Conservation (phyloP, 2,888 invertebrate species). For the Pseudanteris insignis region DNA sequence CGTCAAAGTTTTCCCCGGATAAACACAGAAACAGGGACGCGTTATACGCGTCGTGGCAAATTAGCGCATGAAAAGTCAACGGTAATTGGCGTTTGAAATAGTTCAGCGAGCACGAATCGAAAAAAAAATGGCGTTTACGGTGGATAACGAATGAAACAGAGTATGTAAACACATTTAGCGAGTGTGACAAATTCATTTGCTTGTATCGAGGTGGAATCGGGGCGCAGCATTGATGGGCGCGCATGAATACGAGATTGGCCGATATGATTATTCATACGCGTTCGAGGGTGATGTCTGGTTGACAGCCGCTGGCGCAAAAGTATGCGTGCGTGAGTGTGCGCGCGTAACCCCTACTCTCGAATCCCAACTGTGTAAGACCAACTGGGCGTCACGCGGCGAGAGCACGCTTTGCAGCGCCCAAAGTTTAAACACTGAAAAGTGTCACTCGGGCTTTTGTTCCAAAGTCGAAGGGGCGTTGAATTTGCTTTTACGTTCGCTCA, state of each 20-base stretch:
- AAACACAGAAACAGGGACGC: too few species aligned
- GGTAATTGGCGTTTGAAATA: conserved; percentile 4
- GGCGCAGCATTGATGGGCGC: conserved; percentile 44
- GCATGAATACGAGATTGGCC: conserved; percentile 56
- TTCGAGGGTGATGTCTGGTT: conserved; percentile 56
- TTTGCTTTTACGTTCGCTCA: conserved; percentile 12
- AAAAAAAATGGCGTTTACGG: conserved; percentile 31
- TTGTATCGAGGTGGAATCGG: conserved; percentile 47
- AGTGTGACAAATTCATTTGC: conserved; percentile 51
- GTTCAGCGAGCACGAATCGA: conserved; percentile 11
- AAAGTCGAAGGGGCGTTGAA: conserved; percentile 11
- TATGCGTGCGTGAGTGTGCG: conserved; percentile 9
- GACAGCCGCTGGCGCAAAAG: conserved; percentile 56
- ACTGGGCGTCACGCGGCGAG: conserved; percentile 46
- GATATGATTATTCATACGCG: conserved; percentile 59
- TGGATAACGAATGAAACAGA: conserved; percentile 47
- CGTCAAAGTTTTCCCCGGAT: too few species aligned
- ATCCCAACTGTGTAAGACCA: conserved; percentile 51
- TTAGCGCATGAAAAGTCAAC: too few species aligned
- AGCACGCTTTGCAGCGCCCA: conserved; percentile 43
- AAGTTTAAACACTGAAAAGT: conserved; percentile 33
- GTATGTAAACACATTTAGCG: conserved; percentile 43
- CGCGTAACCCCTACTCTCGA: conserved; percentile 35
- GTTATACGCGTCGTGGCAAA: too few species aligned
- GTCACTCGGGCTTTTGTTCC: conserved; percentile 22